Conservation (phyloP, 2,888 invertebrate species). For the Leptinotarsa juncta region DNA sequence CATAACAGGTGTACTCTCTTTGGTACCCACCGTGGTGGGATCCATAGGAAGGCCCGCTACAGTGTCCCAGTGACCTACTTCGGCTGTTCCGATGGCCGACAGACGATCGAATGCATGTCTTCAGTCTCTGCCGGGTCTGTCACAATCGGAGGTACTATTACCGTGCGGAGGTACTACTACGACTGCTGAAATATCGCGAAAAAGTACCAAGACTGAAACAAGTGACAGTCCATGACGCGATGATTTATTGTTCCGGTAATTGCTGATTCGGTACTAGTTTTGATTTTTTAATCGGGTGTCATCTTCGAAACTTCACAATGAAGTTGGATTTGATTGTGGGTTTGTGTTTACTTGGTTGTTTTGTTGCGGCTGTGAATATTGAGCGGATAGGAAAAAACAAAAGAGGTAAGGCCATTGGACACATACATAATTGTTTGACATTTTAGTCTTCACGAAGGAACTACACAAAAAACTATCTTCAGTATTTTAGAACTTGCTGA, state of each 20-base stretch:
- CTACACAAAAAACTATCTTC: no score
- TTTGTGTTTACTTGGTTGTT: constrained; percentile 54
- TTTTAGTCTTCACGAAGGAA: no score
- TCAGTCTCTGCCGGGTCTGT: constrained; percentile 50
- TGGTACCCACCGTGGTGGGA: constrained; percentile 35
- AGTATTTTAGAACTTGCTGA: no score
- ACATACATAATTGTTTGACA: neutral
- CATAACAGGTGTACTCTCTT: constrained; percentile 37
- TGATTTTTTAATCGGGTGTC: neutral
- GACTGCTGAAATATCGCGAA: constrained; percentile 7
- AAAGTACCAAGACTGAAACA: constrained; percentile 1
- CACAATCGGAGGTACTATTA: constrained; percentile 45
- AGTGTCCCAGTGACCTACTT: constrained; percentile 66
- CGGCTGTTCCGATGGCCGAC: constrained; percentile 65
- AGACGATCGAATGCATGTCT: constrained; percentile 57
- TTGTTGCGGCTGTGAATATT: constrained; percentile 49
- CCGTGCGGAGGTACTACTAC: neutral
- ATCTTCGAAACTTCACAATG: constrained; percentile 48
- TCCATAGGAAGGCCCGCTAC: constrained; percentile 60
- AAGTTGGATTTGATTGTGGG: constrained; percentile 54
- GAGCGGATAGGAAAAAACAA: constrained; percentile 43
- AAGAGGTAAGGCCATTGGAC: constrained; percentile 51
- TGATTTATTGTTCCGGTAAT: constrained; percentile 21
- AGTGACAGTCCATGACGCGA: neutral
- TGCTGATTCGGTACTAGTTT: constrained; percentile 25